phyloP scores from a whole-genome alignment of 2,888 invertebrate genomes.

The Apamea crenata region DNA sequence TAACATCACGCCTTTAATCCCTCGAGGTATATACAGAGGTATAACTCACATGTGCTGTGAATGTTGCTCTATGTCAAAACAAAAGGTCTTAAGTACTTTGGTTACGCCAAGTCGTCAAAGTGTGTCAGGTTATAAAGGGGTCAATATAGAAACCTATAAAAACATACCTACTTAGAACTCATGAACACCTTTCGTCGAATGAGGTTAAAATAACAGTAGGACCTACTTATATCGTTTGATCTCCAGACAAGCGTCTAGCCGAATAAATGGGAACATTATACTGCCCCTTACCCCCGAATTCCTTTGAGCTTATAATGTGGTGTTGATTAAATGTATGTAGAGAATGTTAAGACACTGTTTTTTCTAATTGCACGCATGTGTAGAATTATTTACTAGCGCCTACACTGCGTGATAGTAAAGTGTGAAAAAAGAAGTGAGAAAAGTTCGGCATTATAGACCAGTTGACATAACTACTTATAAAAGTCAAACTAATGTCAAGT shows the following conservation, averaged over 20 bases:
- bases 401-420: slow-evolving; percentile 4
- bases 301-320: slow-evolving; percentile 6
- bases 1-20: neutral
- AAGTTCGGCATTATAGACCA: neutral
- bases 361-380: slow-evolving; percentile 17
- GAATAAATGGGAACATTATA: slow-evolving; percentile 46
- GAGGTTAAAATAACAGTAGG: slow-evolving; percentile 50
- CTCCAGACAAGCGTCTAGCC: slow-evolving; percentile 55
- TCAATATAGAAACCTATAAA: slow-evolving; percentile 35
- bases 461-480: neutral
- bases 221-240: slow-evolving; percentile 54
- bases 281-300: slow-evolving; percentile 6
- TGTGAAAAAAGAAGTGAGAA: no score
- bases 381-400: neutral
- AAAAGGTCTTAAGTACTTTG: neutral
- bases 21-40: neutral
- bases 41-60: neutral
- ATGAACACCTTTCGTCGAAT: slow-evolving; percentile 32
- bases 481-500: neutral
- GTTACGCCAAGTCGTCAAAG: neutral
- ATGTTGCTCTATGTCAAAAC: neutral
- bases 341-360: neutral
- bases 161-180: slow-evolving; percentile 15
- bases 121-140: neutral
- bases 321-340: slow-evolving; percentile 11